Conservation (phyloP, 2,113 vertebrate species). For the Atlantisia rogersi region DNA sequence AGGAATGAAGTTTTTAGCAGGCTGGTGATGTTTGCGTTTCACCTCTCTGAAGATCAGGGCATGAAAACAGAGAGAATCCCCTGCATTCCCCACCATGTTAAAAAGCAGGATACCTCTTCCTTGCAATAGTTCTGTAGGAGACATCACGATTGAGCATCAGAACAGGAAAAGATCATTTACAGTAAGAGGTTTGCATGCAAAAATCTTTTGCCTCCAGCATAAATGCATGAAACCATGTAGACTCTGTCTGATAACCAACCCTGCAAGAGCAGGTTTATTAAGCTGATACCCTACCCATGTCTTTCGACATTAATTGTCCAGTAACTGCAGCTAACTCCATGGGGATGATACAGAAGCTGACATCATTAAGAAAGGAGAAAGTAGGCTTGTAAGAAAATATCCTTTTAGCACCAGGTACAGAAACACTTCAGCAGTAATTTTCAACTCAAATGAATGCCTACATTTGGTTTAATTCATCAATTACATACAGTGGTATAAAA, state of each 20-base stretch:
- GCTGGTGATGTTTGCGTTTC: not conserved
- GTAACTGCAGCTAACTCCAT: not conserved
- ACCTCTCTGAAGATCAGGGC: not conserved
- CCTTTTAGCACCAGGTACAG: not conserved
- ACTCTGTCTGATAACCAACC: not conserved
- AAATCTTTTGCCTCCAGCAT: not conserved
- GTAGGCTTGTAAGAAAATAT: not conserved
- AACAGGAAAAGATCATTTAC: not conserved
- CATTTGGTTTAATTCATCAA: not conserved
- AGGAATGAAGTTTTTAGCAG: not conserved
- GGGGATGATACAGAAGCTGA: not conserved
- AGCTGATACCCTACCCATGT: not conserved
- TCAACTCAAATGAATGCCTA: not conserved
- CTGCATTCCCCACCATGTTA: not conserved
- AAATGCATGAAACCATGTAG: not conserved
- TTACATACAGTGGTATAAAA: not conserved
- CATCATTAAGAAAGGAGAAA: not conserved
- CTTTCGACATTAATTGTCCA: not conserved
- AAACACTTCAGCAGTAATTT: not conserved
- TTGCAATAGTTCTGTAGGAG: not conserved
- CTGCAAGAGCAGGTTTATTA: not conserved
- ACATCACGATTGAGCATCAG: not conserved
- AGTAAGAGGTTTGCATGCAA: not conserved
- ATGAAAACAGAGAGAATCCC: not conserved
- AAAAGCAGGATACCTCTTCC: not conserved